These are phyloP conservation scores for Progne subis DNA, from an alignment of 2,113 vertebrate genomes.

Conservation along the genomic window DNA sequence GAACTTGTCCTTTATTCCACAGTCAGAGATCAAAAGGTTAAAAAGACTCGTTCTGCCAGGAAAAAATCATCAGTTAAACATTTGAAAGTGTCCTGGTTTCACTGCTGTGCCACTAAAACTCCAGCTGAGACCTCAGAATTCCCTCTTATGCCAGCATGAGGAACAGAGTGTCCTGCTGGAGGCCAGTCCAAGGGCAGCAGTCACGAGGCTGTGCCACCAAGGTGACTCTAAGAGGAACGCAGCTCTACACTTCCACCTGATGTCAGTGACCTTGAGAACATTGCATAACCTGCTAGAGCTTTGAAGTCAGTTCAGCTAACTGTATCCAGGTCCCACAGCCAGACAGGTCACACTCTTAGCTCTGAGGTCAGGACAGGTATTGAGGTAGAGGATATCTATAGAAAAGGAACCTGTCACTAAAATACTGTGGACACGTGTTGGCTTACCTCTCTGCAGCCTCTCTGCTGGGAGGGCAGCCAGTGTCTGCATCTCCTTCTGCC, in stretches of 20 bases:
- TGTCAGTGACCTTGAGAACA: background rate
- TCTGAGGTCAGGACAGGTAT: background rate
- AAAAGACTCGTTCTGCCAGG: background rate
- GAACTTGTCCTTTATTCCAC: background rate
- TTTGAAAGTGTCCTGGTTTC: background rate
- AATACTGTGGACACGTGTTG: background rate
- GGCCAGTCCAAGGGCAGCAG: background rate
- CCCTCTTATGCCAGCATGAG: rapidly evolving
- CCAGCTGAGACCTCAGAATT: background rate
- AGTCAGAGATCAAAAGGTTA: background rate
- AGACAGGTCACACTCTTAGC: background rate
- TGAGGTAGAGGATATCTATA: background rate
- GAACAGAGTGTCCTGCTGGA: background rate
- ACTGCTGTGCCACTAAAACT: background rate
- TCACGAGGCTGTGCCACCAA: background rate
- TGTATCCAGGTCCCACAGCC: background rate
- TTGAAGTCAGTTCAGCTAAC: background rate
- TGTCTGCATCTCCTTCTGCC: background rate
- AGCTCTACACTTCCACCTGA: background rate
- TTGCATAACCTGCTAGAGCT: background rate
- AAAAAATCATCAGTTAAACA: background rate
- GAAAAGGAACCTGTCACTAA: background rate
- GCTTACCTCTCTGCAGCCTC: background rate
- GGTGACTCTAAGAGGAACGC: background rate
- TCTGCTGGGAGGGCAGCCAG: background rate